These are phyloP conservation scores for Opisthograptis luteolata DNA, from an alignment of 2,888 invertebrate species.

Conservation along the genomic window DNA sequence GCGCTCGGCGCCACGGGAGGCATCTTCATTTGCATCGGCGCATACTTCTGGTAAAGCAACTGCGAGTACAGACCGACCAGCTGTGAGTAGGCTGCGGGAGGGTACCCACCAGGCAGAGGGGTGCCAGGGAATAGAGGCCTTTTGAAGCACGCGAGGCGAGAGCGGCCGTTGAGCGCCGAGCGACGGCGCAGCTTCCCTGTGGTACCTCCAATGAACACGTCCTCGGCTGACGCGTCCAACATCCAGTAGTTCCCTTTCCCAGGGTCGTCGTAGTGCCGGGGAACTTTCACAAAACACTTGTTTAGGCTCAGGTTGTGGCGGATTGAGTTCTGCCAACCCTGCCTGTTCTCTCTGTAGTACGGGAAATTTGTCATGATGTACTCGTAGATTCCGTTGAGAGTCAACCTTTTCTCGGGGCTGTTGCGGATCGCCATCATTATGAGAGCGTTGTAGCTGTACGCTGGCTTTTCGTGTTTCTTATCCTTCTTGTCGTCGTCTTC, in stretches of 20 bases:
- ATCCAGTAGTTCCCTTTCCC: conserved; percentile 99
- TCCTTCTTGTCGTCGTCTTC: conserved; percentile 67
- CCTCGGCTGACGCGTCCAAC: conserved; percentile 98
- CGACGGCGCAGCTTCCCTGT: conserved; percentile 96
- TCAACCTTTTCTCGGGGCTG: conserved; percentile 96
- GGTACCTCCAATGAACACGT: conserved; percentile 99
- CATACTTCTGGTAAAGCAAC: conserved; percentile 88
- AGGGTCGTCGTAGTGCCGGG: conserved; percentile 99
- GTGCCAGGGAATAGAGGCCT: conserved; percentile 87
- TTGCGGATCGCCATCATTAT: conserved; percentile 99
- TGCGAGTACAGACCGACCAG: conserved; percentile 85
- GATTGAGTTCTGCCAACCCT: conserved; percentile 99
- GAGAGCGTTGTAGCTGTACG: conserved; percentile 99
- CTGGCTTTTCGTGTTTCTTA: conserved; percentile 95
- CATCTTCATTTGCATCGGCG: conserved; percentile 82
- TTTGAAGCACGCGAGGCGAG: conserved; percentile 95
- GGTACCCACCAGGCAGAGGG: conserved; percentile 84
- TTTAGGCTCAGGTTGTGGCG: conserved; percentile 98
- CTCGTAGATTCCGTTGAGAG: conserved; percentile 98
- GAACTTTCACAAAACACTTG: conserved; percentile 99
- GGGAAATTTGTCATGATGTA: conserved; percentile 99
- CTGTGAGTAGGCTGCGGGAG: conserved; percentile 83
- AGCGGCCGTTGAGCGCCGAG: conserved; percentile 94
- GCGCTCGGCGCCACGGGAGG: conserved; percentile 80
- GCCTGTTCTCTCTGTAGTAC: conserved; percentile 98